Conservation (phyloP, 1,140 invertebrate species). For the Drosophila tristis region DNA sequence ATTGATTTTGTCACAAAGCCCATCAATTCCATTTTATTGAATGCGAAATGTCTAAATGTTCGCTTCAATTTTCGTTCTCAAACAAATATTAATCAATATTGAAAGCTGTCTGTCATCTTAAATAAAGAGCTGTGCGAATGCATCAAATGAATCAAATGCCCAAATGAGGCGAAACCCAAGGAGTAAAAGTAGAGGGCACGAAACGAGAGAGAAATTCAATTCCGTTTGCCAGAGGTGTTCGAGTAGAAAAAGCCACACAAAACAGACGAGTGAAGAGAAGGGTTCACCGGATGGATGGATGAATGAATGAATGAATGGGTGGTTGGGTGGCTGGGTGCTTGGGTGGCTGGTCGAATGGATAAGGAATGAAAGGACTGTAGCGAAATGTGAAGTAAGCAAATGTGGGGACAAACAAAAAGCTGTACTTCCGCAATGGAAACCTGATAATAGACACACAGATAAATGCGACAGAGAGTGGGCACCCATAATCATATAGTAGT, state of each 20-base stretch:
- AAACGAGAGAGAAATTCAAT: conserved; percentile 47
- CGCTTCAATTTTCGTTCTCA: neutral
- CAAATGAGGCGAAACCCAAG: conserved; percentile 34
- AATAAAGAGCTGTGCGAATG: conserved; percentile 3
- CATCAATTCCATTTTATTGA: no score
- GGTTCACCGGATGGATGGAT: neutral
- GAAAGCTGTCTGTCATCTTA: conserved; percentile 12
- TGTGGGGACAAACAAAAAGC: conserved; percentile 37
- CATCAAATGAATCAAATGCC: conserved; percentile 31
- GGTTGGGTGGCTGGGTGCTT: conserved; percentile 10
- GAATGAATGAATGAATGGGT: neutral
- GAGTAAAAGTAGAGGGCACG: conserved; percentile 4
- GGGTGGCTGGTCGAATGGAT: conserved; percentile 18
- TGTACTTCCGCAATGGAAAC: conserved; percentile 10
- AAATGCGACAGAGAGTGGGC: conserved; percentile 5
- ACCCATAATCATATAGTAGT: conserved; percentile 20
- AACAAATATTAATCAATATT: conserved; percentile 24
- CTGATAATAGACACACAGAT: conserved; percentile 15
- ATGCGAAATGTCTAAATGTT: no score
- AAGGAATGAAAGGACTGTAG: conserved; percentile 12
- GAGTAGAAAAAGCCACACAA: conserved; percentile 35
- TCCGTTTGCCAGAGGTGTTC: conserved; percentile 62
- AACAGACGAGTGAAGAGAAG: conserved; percentile 2
- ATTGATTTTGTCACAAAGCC: no score
- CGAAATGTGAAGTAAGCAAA: conserved; percentile 46